Conservation (phyloP, 2,113 vertebrate species). For the Cyprinodon brontotheroides region DNA sequence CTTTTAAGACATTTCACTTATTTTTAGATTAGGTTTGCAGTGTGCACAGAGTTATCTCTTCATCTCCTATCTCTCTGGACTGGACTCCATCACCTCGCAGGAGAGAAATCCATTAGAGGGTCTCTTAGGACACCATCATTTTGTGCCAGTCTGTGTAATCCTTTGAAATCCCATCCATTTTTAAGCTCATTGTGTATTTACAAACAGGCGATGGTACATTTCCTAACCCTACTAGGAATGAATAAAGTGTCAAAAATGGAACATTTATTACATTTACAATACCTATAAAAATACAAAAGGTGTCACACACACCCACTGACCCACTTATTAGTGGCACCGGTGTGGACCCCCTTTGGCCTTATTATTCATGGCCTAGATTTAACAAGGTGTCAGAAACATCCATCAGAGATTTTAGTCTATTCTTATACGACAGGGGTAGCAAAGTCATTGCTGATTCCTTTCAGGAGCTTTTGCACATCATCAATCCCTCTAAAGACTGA, state of each 20-base stretch:
- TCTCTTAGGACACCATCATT: conserved; percentile 28
- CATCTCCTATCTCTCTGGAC: conserved; percentile 18
- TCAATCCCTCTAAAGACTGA: background rate
- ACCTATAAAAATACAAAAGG: background rate
- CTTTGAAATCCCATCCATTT: conserved; percentile 31
- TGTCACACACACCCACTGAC: conserved; percentile 4
- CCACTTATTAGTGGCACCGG: background rate
- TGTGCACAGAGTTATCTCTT: conserved; percentile 11
- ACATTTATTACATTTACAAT: conserved; percentile 8
- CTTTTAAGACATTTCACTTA: too few relatives aligned
- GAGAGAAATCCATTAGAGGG: conserved; percentile 46
- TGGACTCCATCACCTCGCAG: conserved; percentile 34
- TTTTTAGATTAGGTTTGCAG: too few relatives aligned
- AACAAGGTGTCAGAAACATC: background rate
- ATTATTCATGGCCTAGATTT: background rate
- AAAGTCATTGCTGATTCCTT: background rate
- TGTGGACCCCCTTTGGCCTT: background rate
- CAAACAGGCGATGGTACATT: conserved; percentile 29
- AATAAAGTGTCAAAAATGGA: conserved; percentile 7
- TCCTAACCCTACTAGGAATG: conserved; percentile 12
- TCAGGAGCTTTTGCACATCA: background rate
- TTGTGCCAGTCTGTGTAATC: conserved; percentile 16
- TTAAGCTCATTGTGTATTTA: conserved; percentile 31
- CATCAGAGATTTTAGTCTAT: background rate
- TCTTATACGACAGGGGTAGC: background rate